These are phyloP conservation scores for Proterorhinus semilunaris DNA, from an alignment of 2,113 vertebrate species.

Conservation along the genomic window DNA sequence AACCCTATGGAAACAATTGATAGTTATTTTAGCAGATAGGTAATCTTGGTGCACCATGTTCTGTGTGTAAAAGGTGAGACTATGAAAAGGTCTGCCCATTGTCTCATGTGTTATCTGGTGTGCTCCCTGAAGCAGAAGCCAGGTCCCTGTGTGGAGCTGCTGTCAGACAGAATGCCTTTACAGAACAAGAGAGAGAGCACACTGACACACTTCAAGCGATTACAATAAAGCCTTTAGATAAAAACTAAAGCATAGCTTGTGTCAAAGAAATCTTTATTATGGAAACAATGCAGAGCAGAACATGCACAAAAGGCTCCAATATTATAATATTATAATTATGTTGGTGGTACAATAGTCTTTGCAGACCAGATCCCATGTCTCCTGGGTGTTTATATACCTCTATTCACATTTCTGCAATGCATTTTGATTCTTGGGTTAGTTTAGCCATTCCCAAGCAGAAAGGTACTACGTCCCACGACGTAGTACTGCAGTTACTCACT, in stretches of 20 bases:
- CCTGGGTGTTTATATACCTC: too few relatives aligned
- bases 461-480: too few relatives aligned
- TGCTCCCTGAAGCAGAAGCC: background rate
- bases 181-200: background rate
- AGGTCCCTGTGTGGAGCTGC: background rate
- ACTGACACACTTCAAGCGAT: background rate
- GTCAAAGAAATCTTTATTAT: background rate
- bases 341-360: too few relatives aligned
- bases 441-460: too few relatives aligned
- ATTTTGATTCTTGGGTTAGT: too few relatives aligned
- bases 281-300: background rate
- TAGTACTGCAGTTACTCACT: too few relatives aligned
- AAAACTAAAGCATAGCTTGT: background rate
- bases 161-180: slow-evolving; percentile 11
- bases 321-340: too few relatives aligned
- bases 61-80: background rate
- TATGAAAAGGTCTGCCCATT: background rate
- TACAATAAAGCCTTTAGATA: background rate
- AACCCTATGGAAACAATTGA: too few relatives aligned
- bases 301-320: too few relatives aligned
- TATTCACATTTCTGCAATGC: too few relatives aligned
- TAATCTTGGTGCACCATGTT: background rate
- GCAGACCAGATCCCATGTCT: too few relatives aligned
- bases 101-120: slow-evolving; percentile 7
- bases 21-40: too few relatives aligned